phyloP scores from a whole-genome alignment of 2,888 invertebrate genomes.

The Drosophila antonietae region DNA sequence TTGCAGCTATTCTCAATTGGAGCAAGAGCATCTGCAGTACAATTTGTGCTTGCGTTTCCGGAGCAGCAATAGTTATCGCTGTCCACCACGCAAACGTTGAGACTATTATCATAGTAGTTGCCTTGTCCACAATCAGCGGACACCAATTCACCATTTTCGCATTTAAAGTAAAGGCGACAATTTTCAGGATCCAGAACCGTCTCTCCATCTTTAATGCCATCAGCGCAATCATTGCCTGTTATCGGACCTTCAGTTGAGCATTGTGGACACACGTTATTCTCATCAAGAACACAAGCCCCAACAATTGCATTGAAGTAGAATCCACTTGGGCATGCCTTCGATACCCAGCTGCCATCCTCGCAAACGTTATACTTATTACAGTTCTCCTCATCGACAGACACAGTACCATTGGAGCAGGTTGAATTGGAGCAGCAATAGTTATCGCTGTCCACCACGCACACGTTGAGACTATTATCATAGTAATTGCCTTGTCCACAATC shows the following conservation, averaged over 20 bases:
- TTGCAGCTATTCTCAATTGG: constrained; percentile 35
- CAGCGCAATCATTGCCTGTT: constrained; percentile 53
- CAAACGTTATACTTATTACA: constrained; percentile 51
- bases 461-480: constrained; percentile 40
- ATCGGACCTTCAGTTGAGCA: constrained; percentile 4
- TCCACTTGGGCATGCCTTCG: constrained; percentile 45
- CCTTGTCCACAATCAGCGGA: constrained; percentile 65
- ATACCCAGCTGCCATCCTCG: constrained; percentile 40
- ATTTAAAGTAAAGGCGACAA: constrained; percentile 67
- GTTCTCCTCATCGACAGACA: constrained; percentile 7
- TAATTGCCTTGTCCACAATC: constrained; percentile 70
- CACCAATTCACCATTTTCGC: constrained; percentile 61
- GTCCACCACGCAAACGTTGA: constrained; percentile 32
- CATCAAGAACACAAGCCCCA: constrained; percentile 39
- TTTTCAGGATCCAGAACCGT: constrained; percentile 52
- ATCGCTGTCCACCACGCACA: constrained; percentile 31
- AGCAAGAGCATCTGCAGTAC: constrained; percentile 8
- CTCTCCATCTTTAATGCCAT: constrained; percentile 59
- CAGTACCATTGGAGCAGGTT: constrained; percentile 42
- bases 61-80: constrained; percentile 46
- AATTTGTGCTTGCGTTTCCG: constrained; percentile 34
- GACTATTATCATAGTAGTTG: constrained; percentile 59
- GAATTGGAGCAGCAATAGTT: constrained; percentile 45
- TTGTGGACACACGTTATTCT: constrained; percentile 32
- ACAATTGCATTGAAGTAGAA: constrained; percentile 39